Percentiles rank a stretch among this genome's conserved stretches.
Evolutionary conservation across 2,888 invertebrate species (phyloP).

Genomic region (Caenorhabditis wallacei): DNA sequence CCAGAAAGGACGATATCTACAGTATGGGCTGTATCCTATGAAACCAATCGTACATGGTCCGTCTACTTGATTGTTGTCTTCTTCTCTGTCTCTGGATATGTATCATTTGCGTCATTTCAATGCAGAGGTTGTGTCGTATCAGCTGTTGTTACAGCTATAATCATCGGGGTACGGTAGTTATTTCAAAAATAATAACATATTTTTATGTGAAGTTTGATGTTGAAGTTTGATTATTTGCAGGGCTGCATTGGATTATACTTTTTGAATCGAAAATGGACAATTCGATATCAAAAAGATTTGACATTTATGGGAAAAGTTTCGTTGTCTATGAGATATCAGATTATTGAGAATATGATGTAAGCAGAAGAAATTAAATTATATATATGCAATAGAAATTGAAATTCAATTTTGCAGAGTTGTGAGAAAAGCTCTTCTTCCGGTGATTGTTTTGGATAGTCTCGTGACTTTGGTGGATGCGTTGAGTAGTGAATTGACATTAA

Average conservation of each 20-base stretch:
- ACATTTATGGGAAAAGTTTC: constrained; percentile 42
- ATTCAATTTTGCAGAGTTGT: constrained; percentile 31
- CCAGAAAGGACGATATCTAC: constrained; percentile 51
- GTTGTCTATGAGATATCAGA: constrained; percentile 53
- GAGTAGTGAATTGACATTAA: constrained; percentile 21
- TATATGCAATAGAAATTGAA: neutral
- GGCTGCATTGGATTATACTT: constrained; percentile 45
- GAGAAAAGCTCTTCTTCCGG: constrained; percentile 55
- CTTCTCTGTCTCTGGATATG: constrained; percentile 28
- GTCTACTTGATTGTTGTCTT: constrained; percentile 16
- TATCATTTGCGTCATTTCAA: constrained; percentile 31
- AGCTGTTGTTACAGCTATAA: constrained; percentile 37
- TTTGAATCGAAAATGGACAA: constrained; percentile 46
- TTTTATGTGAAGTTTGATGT: neutral
- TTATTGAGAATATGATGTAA: constrained; percentile 61
- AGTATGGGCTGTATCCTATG: constrained; percentile 46
- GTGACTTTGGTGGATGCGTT: constrained; percentile 45
- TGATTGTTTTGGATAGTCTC: constrained; percentile 43
- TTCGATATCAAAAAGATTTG: constrained; percentile 33
- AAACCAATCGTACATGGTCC: constrained; percentile 44
- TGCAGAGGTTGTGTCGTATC: constrained; percentile 43
- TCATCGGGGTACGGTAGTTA: constrained; percentile 25
- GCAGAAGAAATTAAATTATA: neutral
- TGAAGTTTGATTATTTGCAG: constrained; percentile 12
- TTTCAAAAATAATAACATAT: neutral